Percentiles rank a stretch among this genome's conserved stretches.
phyloP scores from a whole-genome alignment of 2,797 vertebrate species.

The Siniperca scherzeri region DNA sequence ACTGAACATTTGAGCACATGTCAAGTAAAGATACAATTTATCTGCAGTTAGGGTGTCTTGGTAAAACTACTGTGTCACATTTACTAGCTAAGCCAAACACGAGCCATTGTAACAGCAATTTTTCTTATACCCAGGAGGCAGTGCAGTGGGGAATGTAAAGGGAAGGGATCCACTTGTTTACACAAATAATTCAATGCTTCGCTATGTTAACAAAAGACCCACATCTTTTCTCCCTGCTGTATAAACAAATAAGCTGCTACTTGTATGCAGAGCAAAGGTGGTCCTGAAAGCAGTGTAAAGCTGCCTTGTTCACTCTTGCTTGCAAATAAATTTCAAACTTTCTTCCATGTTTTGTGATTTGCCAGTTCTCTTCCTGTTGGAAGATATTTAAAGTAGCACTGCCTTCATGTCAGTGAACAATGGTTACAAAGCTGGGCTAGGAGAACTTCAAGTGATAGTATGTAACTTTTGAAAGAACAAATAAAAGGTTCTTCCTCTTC shows the following conservation, averaged over 20 bases:
- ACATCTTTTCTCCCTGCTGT: slow-evolving; percentile 5
- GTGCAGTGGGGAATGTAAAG: slow-evolving; percentile 10
- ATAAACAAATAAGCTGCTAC: slow-evolving; percentile 24
- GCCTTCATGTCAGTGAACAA: slow-evolving; percentile 6
- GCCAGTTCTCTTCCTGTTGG: not conserved
- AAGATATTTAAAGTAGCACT: not conserved
- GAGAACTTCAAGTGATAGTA: not conserved
- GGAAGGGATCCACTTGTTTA: slow-evolving; percentile 37
- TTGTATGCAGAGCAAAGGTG: slow-evolving; percentile 16
- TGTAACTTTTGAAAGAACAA: not conserved
- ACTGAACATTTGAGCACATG: slow-evolving; percentile 16
- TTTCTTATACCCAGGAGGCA: slow-evolving; percentile 21
- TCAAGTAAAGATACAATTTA: slow-evolving; percentile 6
- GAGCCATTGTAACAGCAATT: slow-evolving; percentile 13
- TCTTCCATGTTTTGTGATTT: not conserved
- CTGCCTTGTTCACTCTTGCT: not conserved
- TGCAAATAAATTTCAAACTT: not conserved
- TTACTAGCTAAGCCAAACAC: not conserved
- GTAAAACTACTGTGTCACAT: slow-evolving; percentile 6
- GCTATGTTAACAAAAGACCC: slow-evolving; percentile 29
- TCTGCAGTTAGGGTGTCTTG: not conserved
- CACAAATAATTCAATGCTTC: slow-evolving; percentile 36
- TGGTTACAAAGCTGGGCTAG: not conserved
- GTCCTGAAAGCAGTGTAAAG: slow-evolving; percentile 4
- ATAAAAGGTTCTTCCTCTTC: not conserved